Percentiles rank a stretch among this genome's conserved stretches.
phyloP scores from a whole-genome alignment of 2,888 invertebrate genomes.

The Caenorhabditis sp. region DNA sequence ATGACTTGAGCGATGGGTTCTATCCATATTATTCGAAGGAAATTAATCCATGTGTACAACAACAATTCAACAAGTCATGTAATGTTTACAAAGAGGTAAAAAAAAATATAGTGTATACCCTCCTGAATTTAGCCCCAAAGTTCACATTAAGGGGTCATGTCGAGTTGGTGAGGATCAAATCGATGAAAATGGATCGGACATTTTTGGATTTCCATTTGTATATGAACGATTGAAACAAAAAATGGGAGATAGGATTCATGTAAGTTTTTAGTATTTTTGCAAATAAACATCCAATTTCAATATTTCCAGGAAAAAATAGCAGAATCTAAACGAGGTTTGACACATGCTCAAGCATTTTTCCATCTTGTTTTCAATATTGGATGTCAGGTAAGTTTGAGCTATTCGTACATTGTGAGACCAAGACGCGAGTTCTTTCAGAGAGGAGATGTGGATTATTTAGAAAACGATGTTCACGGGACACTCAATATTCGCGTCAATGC shows the following conservation, averaged over 20 bases:
- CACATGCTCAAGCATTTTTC: neutral
- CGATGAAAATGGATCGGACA: neutral
- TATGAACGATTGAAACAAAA: neutral
- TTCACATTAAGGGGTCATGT: neutral
- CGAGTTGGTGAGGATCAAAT: neutral
- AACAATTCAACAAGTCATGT: neutral
- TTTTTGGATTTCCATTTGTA: neutral
- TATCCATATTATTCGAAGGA: neutral
- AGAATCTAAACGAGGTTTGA: neutral
- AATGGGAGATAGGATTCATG: neutral
- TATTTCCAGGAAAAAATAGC: neutral
- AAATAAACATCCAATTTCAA: neutral
- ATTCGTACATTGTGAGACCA: too few species aligned
- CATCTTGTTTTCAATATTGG: neutral
- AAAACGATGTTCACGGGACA: neutral
- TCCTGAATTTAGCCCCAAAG: too few species aligned
- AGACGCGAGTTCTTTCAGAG: neutral
- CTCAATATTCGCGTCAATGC: neutral
- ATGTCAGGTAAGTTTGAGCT: neutral
- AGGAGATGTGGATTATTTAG: neutral
- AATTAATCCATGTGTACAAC: neutral
- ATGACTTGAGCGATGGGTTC: neutral
- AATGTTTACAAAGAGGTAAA: neutral
- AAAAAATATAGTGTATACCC: too few species aligned
- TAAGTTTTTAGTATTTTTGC: neutral